These are phyloP conservation scores for Yponomeuta cagnagella DNA, from an alignment of 2,888 invertebrate genomes.

Conservation along the genomic window DNA sequence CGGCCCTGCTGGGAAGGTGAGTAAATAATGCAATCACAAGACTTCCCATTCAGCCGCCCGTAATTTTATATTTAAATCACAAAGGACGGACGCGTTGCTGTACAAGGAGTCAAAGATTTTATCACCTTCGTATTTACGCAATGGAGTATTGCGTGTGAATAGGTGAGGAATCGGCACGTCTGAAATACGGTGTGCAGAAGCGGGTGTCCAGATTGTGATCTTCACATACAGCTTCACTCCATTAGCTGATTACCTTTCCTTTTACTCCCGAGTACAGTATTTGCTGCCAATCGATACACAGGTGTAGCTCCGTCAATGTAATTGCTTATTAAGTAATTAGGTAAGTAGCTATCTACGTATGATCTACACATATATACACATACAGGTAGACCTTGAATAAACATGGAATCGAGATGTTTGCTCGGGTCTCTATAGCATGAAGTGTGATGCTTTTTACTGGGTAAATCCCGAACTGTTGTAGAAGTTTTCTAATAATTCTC, in stretches of 20 bases:
- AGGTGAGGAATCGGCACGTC: constrained; percentile 6
- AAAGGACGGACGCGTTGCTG: constrained; percentile 18
- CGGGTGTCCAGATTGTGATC: constrained; percentile 41
- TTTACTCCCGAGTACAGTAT: constrained; percentile 23
- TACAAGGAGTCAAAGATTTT: neutral
- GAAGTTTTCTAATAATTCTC: constrained; percentile 38
- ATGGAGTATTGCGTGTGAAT: constrained; percentile 1
- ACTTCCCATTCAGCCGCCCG: constrained; percentile 42
- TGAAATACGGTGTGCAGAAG: neutral
- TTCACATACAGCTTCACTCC: constrained; percentile 42
- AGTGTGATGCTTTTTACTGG: neutral
- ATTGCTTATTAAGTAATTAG: constrained; percentile 10
- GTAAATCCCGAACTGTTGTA: constrained; percentile 13
- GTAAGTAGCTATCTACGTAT: neutral
- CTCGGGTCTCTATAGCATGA: neutral
- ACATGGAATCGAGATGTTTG: neutral
- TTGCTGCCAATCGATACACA: constrained; percentile 11
- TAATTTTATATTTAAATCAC: constrained; percentile 39
- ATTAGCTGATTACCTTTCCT: constrained; percentile 58
- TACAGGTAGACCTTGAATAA: neutral
- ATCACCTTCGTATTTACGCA: constrained; percentile 7
- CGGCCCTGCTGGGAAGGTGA: constrained; percentile 36
- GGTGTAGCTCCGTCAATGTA: constrained; percentile 9
- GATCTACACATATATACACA: neutral
- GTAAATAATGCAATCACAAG: constrained; percentile 46